These are phyloP conservation scores for Cotesia chilonis DNA, from an alignment of 1,140 invertebrate genomes.

Conservation along the genomic window DNA sequence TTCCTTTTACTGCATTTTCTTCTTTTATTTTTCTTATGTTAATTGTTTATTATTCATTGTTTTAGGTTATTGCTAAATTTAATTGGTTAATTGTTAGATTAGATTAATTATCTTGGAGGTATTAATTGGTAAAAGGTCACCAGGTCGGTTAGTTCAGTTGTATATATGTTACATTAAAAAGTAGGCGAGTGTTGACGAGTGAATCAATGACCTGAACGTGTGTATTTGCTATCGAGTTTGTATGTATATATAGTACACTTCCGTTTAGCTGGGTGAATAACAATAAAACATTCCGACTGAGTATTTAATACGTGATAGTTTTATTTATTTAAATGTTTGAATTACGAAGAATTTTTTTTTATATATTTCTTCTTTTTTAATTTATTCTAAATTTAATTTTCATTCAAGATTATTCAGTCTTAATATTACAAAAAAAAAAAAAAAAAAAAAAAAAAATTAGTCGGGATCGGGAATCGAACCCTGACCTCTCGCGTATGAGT, in stretches of 20 bases:
- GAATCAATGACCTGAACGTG: slow-evolving; percentile 26
- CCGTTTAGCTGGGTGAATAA: neutral
- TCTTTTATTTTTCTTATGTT: no score
- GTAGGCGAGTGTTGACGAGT: slow-evolving; percentile 20
- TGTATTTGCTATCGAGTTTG: neutral
- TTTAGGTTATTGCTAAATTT: no score
- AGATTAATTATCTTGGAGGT: neutral
- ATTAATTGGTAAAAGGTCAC: slow-evolving; percentile 12
- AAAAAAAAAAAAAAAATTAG: no score
- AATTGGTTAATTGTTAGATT: no score
- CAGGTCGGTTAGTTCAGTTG: slow-evolving; percentile 1
- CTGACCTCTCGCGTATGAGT: no score
- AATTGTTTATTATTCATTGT: no score
- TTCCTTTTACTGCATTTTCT: neutral
- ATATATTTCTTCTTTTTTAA: neutral
- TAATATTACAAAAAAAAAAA: no score
- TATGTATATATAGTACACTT: slow-evolving; percentile 1
- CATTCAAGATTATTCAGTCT: no score
- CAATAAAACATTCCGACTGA: slow-evolving; percentile 21
- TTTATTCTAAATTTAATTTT: no score
- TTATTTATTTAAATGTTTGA: slow-evolving; percentile 4
- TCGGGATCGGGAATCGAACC: no score
- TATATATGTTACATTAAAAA: neutral
- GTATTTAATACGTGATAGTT: slow-evolving; percentile 10
- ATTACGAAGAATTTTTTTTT: neutral